A percentile compares a stretch with the other conserved stretches of the same genome.
Evolutionary conservation across 64 coral and sea anemone genomes (phyloP).

Genomic region (Porites australiensis): DNA sequence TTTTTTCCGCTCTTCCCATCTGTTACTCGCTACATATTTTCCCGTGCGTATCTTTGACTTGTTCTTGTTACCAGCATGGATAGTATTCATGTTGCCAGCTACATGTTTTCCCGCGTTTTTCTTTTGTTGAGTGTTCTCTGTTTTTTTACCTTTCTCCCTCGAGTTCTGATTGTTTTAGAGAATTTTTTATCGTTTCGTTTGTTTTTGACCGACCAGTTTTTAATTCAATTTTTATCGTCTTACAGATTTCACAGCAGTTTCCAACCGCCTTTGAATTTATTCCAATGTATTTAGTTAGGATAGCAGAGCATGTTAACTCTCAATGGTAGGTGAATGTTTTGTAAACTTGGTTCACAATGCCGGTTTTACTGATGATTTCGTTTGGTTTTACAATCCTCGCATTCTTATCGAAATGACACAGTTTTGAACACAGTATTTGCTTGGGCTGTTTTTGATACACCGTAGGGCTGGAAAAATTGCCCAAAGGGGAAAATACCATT

Average conservation of each 20-base stretch:
- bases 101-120: background rate
- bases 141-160: background rate
- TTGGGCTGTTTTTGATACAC: too few species aligned
- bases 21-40: background rate
- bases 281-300: conserved; percentile 74
- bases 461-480: too few species aligned
- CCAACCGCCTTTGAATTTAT: conserved; percentile 94
- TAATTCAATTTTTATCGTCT: background rate
- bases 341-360: too few species aligned
- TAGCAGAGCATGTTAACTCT: conserved; percentile 95
- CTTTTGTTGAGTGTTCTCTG: background rate
- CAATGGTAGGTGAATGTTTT: conserved; percentile 83
- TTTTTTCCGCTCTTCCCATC: background rate
- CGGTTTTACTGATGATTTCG: background rate
- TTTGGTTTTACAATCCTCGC: background rate
- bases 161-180: background rate
- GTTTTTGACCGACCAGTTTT: background rate
- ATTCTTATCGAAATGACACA: background rate
- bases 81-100: background rate
- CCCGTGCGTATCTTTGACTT: background rate
- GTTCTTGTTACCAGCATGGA: too few species aligned
- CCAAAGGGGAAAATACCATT: too few species aligned
- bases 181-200: background rate
- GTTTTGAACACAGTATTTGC: background rate
- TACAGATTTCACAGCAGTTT: conserved; percentile 82